Evolutionary conservation across 2,888 invertebrate species (phyloP), one percentile per base, ranked within the genome.

Genomic region (Agrochola lota): DNA sequence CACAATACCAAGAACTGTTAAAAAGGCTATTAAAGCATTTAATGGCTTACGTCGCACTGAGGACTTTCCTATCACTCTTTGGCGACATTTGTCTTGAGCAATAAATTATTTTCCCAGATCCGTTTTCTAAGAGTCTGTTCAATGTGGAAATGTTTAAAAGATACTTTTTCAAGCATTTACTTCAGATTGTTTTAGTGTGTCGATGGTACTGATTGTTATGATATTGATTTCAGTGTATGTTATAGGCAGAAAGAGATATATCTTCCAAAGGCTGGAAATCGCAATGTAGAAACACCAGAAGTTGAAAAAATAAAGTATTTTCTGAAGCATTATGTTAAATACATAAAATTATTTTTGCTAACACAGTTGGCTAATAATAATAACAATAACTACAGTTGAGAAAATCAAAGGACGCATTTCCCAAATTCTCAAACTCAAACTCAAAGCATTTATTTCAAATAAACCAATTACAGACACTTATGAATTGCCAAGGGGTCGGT

Each of bases 1-100:
- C 35, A 15, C 35, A 55, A 46, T 67, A 57, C 79, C 35, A 46
- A 80, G 66, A 79, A 62, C 80, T 20, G 73, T 80, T 62, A 73
- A 67, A 72, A 62, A 20, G n/a, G 20, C 73, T 20, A 67, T 80
- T 40, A 73, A 72, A 49, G 15, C 20, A 55, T 72, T 72, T 80
- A 67, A 80, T n/a, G 46, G 60, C 52, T 52, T 55, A 20, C n/a
- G 0, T 11, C 3, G 9, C 26, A 23, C 8, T 23, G 66, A 46
- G 35, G 23, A 73, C 67, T 79, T 66, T 67, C 72, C 73, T 62
- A 62, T 80, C 23, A 80, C 46, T 57, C 46, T 67, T 71, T 55
- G 46, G 60, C 35, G 66, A 79, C 72, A 67, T 46, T 35, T 67
- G 46, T 72, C 60, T 79, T 80, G 8, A 9, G 46, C 52, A 67